Conservation (phyloP, 2,113 vertebrate genomes). For the Piliocolobus tephrosceles region DNA sequence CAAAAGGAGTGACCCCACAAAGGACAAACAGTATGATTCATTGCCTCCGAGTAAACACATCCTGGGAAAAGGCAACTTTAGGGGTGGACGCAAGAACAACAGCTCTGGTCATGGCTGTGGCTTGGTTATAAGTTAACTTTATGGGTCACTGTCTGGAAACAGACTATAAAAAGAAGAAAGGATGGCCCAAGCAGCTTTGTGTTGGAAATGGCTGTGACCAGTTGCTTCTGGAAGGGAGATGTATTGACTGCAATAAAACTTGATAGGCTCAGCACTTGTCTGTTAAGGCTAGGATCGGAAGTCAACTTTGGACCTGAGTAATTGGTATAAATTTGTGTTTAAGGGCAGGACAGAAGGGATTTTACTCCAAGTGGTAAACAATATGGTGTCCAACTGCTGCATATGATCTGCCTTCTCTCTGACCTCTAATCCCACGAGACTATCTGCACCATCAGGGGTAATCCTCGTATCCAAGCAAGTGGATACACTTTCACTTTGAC, state of each 20-base stretch:
- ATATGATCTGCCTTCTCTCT: neutral
- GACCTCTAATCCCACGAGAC: neutral
- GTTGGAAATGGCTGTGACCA: conserved; percentile 68
- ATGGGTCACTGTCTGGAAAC: conserved; percentile 69
- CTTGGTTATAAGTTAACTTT: conserved; percentile 72
- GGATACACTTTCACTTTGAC: neutral
- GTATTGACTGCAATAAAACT: conserved; percentile 64
- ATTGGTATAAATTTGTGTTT: conserved; percentile 54
- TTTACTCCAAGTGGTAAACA: conserved; percentile 17
- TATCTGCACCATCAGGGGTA: neutral
- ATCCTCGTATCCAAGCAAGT: neutral
- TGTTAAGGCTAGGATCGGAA: conserved; percentile 61
- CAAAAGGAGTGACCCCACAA: neutral
- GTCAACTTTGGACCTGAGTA: conserved; percentile 55
- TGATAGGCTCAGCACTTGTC: conserved; percentile 61
- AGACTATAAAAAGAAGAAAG: conserved; percentile 72
- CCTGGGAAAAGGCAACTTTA: conserved; percentile 7
- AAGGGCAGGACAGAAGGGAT: neutral
- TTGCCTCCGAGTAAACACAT: neutral
- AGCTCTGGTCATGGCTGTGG: conserved; percentile 52
- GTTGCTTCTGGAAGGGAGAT: conserved; percentile 61
- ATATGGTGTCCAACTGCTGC: neutral
- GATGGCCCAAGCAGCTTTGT: conserved; percentile 57
- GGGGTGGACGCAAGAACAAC: conserved; percentile 39
- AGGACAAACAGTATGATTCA: neutral